Percentiles rank a stretch among this genome's conserved stretches.
Conservation (phyloP, 2,113 vertebrate genomes). For the Sphaerodactylus townsendi region DNA sequence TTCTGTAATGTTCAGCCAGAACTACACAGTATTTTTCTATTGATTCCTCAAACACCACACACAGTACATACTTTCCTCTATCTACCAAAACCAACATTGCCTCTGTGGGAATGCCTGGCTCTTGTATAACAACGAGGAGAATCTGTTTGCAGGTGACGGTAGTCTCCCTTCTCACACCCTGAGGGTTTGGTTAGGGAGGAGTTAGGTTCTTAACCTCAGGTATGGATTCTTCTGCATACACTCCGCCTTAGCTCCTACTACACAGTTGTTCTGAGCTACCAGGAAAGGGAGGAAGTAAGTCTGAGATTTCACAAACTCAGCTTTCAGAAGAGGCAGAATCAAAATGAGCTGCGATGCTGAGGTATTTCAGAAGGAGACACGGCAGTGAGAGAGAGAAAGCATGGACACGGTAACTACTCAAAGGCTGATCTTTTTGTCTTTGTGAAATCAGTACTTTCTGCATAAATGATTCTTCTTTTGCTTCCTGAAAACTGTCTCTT, state of each 20-base stretch:
- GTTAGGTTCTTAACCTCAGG: slow-evolving; percentile 25
- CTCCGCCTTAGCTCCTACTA: slow-evolving; percentile 19
- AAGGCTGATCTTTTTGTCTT: not conserved
- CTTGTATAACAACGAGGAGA: not conserved
- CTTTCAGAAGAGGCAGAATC: not conserved
- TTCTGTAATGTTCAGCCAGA: no score
- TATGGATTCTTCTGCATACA: not conserved
- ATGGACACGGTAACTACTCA: slow-evolving; percentile 53
- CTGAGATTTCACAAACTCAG: rapidly evolving
- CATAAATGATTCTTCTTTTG: not conserved
- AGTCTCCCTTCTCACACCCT: not conserved
- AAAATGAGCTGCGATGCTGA: not conserved
- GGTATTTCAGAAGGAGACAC: rapidly evolving
- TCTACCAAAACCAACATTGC: not conserved
- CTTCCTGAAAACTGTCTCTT: not conserved
- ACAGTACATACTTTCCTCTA: not conserved
- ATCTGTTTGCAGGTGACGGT: not conserved
- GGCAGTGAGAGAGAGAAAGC: not conserved
- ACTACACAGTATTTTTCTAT: not conserved
- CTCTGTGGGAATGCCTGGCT: not conserved
- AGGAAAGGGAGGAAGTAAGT: not conserved
- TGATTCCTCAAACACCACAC: not conserved
- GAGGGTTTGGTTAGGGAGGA: not conserved
- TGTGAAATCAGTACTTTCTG: not conserved
- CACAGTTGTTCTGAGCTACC: rapidly evolving